Evolutionary conservation across 2,797 vertebrate genomes (phyloP).

Genomic region (Acanthurus lineatus): DNA sequence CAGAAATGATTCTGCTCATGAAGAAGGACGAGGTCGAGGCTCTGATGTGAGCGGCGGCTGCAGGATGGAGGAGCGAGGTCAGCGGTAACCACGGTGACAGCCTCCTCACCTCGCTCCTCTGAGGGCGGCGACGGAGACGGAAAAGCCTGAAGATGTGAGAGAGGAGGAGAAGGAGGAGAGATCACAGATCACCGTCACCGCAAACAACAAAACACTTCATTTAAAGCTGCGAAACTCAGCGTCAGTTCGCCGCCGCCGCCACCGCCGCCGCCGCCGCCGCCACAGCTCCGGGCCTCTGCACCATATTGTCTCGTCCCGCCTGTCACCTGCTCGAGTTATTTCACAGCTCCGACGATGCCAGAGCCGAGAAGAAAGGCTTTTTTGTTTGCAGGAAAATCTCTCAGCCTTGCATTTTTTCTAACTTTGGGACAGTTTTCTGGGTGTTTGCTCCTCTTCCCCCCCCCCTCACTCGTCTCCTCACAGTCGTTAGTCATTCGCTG

Average conservation of each 20-base stretch:
- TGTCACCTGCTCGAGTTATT: conserved; percentile 59
- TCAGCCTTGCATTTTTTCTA: conserved; percentile 40
- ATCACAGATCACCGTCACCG: conserved; percentile 14
- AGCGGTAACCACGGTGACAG: conserved; percentile 31
- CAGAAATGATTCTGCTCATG: conserved; percentile 4
- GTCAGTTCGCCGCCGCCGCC: conserved; percentile 13
- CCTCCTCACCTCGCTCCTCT: background rate
- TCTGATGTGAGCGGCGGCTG: conserved; percentile 29
- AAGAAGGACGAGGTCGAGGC: conserved; percentile 19
- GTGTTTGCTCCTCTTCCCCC: conserved; percentile 13
- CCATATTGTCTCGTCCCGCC: conserved; percentile 24
- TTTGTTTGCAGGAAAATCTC: conserved; percentile 42
- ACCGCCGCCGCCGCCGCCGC: conserved; percentile 6
- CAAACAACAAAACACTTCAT: background rate
- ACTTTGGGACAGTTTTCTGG: conserved; percentile 17
- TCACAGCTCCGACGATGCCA: conserved; percentile 24
- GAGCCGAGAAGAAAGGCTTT: conserved; percentile 35
- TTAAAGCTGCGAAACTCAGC: conserved; percentile 10
- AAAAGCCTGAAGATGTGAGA: conserved; percentile 23
- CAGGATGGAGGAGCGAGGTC: conserved; percentile 30
- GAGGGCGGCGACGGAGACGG: background rate
- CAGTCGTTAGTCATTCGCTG: conserved; percentile 68
- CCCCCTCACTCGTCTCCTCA: conserved; percentile 47
- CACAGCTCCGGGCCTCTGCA: conserved; percentile 27
- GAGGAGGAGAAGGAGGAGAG: background rate